These are phyloP conservation scores for Drosophila koepferae DNA, from an alignment of 2,888 invertebrate genomes.

Conservation along the genomic window DNA sequence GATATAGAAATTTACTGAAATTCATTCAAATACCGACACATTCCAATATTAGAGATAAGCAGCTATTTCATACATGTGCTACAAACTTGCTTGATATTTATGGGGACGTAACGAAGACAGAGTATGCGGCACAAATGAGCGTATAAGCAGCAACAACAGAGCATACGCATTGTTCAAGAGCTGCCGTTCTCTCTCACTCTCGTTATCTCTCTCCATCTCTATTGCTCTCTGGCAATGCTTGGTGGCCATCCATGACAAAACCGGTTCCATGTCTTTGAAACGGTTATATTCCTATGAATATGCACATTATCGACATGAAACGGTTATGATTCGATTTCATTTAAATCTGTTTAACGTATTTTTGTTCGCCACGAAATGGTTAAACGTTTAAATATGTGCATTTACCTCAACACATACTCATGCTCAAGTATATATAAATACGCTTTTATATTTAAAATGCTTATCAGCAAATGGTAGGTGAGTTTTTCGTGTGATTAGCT, in stretches of 20 bases:
- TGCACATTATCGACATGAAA: slow-evolving; percentile 15
- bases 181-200: slow-evolving; percentile 12
- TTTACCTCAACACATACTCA: slow-evolving; percentile 20
- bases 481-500: slow-evolving; percentile 17
- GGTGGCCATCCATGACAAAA: slow-evolving; percentile 43
- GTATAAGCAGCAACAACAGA: slow-evolving; percentile 35
- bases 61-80: neutral
- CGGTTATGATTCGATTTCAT: slow-evolving; percentile 30
- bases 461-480: slow-evolving; percentile 31
- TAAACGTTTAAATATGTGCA: slow-evolving; percentile 13
- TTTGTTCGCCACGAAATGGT: neutral
- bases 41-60: neutral
- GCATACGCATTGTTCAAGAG: slow-evolving; percentile 25
- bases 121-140: slow-evolving; percentile 42
- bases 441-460: slow-evolving; percentile 9
- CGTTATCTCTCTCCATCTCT: slow-evolving; percentile 27
- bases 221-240: slow-evolving; percentile 28
- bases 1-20: neutral
- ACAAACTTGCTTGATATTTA: neutral
- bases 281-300: slow-evolving; percentile 42
- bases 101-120: slow-evolving; percentile 6
- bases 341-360: slow-evolving; percentile 19
- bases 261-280: slow-evolving; percentile 53
- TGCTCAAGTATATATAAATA: neutral
- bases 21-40: neutral